Evolutionary conservation across 2,797 vertebrate species (phyloP).

Genomic region (Acipenser ruthenus): DNA sequence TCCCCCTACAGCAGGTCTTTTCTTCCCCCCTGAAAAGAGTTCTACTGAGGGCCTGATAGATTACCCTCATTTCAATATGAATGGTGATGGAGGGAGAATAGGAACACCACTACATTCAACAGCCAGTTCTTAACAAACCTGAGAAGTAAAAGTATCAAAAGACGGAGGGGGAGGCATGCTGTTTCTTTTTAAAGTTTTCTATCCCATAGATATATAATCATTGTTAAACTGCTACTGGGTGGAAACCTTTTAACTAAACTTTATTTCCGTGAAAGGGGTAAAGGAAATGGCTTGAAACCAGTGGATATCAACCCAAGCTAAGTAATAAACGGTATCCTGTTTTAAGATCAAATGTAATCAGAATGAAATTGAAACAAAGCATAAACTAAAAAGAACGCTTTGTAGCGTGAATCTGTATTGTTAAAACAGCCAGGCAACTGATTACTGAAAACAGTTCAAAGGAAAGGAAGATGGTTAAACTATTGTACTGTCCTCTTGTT

Average conservation of each 20-base stretch:
- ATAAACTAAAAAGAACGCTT: background rate
- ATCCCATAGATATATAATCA: slow-evolving; percentile 5
- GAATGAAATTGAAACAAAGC: background rate
- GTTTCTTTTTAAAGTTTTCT: background rate
- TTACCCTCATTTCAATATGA: slow-evolving; percentile 70
- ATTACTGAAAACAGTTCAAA: too few species aligned
- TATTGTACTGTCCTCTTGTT: too few species aligned
- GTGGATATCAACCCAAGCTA: slow-evolving; percentile 10
- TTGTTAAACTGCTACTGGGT: background rate
- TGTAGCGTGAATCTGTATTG: too few species aligned
- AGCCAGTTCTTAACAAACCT: slow-evolving; percentile 53
- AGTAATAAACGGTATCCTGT: slow-evolving; percentile 22
- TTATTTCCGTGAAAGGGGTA: background rate
- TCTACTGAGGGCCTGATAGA: slow-evolving; percentile 61
- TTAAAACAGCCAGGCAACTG: too few species aligned
- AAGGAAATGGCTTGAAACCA: slow-evolving; percentile 13
- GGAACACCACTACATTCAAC: slow-evolving; percentile 37
- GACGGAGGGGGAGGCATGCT: slow-evolving; percentile 16
- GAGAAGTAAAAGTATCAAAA: slow-evolving; percentile 32
- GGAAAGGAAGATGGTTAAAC: too few species aligned
- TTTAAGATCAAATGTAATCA: slow-evolving; percentile 10
- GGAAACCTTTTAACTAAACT: background rate
- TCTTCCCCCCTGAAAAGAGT: slow-evolving; percentile 56
- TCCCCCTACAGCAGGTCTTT: slow-evolving; percentile 57
- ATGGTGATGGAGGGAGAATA: slow-evolving; percentile 49